Percentiles rank a stretch among this genome's conserved stretches.
Evolutionary conservation across 2,797 vertebrate species (phyloP).

Genomic region (Sebastes trivittatus): DNA sequence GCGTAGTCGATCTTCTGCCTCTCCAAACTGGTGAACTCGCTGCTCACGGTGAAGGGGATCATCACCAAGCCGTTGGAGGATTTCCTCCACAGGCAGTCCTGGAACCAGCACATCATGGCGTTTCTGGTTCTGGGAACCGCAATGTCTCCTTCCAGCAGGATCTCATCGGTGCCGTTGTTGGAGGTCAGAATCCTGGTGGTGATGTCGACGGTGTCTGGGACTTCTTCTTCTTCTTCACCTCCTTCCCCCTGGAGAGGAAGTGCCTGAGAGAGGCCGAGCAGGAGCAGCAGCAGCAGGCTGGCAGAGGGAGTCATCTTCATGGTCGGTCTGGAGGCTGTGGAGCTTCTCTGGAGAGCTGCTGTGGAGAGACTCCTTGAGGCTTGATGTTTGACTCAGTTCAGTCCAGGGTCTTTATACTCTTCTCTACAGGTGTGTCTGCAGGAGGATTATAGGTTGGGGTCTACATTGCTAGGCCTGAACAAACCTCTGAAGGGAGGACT

Average conservation of each 20-base stretch:
- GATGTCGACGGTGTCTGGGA: conserved; percentile 8
- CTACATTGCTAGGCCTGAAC: conserved; percentile 32
- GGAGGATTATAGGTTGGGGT: conserved; percentile 10
- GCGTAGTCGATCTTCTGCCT: neutral
- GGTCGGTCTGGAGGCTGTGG: neutral
- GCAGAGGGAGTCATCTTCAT: no score
- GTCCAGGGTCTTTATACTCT: conserved; percentile 53
- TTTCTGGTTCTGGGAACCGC: conserved; percentile 38
- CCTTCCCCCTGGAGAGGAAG: conserved; percentile 30
- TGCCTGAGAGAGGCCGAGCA: conserved; percentile 56
- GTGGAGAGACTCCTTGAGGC: conserved; percentile 37
- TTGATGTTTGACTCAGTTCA: conserved; percentile 30
- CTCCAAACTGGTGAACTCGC: neutral
- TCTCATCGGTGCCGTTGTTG: conserved; percentile 39
- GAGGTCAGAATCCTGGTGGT: conserved; percentile 54
- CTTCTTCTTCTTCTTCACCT: neutral
- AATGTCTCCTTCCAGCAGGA: conserved; percentile 48
- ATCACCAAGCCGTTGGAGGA: conserved; percentile 6
- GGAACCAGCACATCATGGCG: conserved; percentile 25
- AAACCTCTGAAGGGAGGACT: conserved; percentile 33
- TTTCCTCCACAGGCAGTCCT: conserved; percentile 45
- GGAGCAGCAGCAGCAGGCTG: conserved; percentile 28
- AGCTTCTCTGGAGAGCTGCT: conserved; percentile 37
- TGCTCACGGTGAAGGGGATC: no score
- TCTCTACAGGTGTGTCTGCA: no score